Evolutionary conservation across 2,888 invertebrate species (phyloP), one percentile per base, ranked within the genome.

Genomic region (Drosophila affinis): DNA sequence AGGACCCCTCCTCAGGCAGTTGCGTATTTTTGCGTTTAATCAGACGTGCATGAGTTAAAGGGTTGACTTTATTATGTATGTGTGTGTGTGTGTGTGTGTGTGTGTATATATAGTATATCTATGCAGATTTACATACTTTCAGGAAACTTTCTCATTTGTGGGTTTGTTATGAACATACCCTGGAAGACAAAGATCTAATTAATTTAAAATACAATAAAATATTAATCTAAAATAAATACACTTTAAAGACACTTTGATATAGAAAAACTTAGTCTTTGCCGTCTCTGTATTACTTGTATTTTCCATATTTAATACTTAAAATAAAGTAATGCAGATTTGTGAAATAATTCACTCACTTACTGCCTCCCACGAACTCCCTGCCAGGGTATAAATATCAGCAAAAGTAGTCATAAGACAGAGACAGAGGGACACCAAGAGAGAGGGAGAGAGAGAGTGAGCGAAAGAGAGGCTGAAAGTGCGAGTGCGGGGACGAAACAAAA

Each of bases 11-110:
- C 21, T 62, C 59, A 51, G 52, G 32, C 62, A 68, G 48, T 63
- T 59, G 73, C 73, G 69, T 76, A 70, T 65, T 74, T 84, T 73
- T 77, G 78, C 73, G 80, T 78, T 78, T 81, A 87, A 87, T 81
- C 84, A 84, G 80, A 80, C 78, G 76, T 79, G 62, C 74, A 77
- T 78, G 75, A 81, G 77, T 72, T 82, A 80, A 74, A 76, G 74
- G 44, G 65, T 34, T 67, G 79, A 59, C 48, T 77, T 79, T 75
- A 79, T 67, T 78, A 59, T 71, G 53, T 51, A 47, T 52, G 27
- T 72, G 47, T 71, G 52, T 68, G 62, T 62, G 62, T 61, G 62
- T 72, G 62, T 65, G 63, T 70, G n/a, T n/a, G n/a, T n/a, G n/a
- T n/a, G n/a, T n/a, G n/a, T n/a, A n/a, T n/a, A n/a, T n/a, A 24